phyloP scores from a whole-genome alignment of 2,797 vertebrate species.

The Hippopotamyrus pictus region DNA sequence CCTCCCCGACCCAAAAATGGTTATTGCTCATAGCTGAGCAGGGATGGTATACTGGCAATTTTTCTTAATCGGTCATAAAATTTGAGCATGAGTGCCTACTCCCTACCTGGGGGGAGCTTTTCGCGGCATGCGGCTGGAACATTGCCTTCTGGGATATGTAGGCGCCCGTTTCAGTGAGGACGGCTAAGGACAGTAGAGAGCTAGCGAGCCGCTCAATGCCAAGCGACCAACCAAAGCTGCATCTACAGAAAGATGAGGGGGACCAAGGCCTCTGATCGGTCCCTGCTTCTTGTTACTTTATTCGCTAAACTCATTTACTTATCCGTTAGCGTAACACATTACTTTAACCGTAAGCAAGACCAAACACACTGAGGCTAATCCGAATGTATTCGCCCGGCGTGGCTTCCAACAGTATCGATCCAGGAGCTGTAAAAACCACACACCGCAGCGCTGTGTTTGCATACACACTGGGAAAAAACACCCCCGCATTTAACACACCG shows the following conservation, averaged over 20 bases:
- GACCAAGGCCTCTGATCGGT: neutral
- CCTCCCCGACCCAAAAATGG: neutral
- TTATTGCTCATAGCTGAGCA: constrained; percentile 2
- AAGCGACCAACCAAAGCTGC: neutral
- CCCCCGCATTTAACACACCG: neutral
- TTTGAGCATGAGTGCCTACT: neutral
- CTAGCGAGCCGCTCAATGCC: neutral
- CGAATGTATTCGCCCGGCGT: neutral
- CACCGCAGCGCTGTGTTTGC: neutral
- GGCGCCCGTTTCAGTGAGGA: neutral
- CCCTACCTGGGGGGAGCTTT: neutral
- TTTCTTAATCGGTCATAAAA: neutral
- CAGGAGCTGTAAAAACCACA: neutral
- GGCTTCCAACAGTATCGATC: neutral
- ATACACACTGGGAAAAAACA: neutral
- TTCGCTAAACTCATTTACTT: neutral
- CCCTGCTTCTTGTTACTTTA: neutral
- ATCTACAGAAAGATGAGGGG: neutral
- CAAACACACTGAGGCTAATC: neutral
- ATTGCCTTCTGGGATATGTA: neutral
- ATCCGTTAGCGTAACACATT: neutral
- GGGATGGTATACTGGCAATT: neutral
- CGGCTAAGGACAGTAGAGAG: neutral
- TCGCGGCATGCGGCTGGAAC: neutral
- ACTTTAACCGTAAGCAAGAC: neutral